These are phyloP conservation scores for Dasypogon diadema DNA, from an alignment of 2,888 invertebrate species.

Conservation along the genomic window DNA sequence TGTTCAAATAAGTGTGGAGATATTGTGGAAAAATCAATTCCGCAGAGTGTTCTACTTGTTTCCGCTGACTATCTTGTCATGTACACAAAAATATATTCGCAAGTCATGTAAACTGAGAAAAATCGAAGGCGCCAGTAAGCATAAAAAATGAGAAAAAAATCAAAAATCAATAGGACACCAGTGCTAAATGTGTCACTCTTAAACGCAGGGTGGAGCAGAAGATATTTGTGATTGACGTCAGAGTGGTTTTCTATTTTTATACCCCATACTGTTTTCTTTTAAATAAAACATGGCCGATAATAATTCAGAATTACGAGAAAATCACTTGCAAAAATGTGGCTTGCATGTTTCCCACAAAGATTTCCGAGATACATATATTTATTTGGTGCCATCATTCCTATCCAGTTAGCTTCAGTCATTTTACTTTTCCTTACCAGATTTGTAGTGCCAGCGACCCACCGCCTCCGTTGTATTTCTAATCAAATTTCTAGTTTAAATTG, in stretches of 20 bases:
- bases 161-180: slow-evolving; percentile 35
- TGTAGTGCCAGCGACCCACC: no score
- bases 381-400: no score
- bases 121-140: slow-evolving; percentile 1
- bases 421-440: no score
- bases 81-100: background rate
- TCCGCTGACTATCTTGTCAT: background rate
- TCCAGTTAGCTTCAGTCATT: no score
- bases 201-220: slow-evolving; percentile 25
- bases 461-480: no score
- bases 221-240: slow-evolving; percentile 36
- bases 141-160: slow-evolving; percentile 1
- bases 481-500: no score
- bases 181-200: slow-evolving; percentile 22
- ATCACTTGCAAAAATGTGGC: no score
- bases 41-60: no score
- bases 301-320: no score
- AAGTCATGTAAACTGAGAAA: slow-evolving; percentile 3
- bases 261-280: slow-evolving; percentile 4
- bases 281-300: slow-evolving; percentile 25
- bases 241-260: slow-evolving; percentile 33
- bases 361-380: no score
- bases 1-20: background rate
- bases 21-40: no score
- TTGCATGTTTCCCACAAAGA: no score